A percentile compares a stretch with the other conserved stretches of the same genome.
phyloP scores from a whole-genome alignment of 2,113 vertebrate species.

The Platycercus adscitus region DNA sequence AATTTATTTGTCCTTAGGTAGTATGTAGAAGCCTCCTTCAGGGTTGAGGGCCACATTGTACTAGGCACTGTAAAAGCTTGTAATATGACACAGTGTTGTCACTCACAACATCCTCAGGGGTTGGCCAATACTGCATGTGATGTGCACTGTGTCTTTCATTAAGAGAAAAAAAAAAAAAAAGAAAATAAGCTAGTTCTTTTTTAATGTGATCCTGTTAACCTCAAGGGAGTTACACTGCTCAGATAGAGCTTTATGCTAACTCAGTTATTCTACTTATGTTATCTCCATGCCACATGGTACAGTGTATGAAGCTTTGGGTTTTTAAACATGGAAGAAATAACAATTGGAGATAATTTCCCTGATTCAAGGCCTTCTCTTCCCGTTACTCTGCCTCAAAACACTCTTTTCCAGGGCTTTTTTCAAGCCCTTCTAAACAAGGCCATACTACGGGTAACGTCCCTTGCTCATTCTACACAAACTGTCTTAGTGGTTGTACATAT shows the following conservation, averaged over 20 bases:
- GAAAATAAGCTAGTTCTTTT: neutral
- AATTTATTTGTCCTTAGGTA: slow-evolving; percentile 27
- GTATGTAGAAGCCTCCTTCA: neutral
- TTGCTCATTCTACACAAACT: neutral
- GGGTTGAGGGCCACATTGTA: neutral
- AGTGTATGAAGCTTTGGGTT: neutral
- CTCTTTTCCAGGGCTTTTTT: neutral
- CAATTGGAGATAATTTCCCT: neutral
- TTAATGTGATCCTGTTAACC: neutral
- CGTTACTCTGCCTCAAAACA: neutral
- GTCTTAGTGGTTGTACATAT: neutral
- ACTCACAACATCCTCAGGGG: neutral
- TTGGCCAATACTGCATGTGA: neutral
- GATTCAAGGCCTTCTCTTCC: neutral
- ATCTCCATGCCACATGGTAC: neutral
- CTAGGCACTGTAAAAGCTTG: neutral
- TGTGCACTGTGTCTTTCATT: neutral
- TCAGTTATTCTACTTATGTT: neutral
- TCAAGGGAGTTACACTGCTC: neutral
- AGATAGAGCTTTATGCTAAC: neutral
- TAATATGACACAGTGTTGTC: neutral
- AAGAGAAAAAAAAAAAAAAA: neutral
- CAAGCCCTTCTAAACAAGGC: neutral
- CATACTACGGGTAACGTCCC: neutral
- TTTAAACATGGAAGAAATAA: neutral